Evolutionary conservation across 2,888 invertebrate species (phyloP), one percentile per base, ranked within the genome.

Genomic region (Schrankia costaestrigalis): DNA sequence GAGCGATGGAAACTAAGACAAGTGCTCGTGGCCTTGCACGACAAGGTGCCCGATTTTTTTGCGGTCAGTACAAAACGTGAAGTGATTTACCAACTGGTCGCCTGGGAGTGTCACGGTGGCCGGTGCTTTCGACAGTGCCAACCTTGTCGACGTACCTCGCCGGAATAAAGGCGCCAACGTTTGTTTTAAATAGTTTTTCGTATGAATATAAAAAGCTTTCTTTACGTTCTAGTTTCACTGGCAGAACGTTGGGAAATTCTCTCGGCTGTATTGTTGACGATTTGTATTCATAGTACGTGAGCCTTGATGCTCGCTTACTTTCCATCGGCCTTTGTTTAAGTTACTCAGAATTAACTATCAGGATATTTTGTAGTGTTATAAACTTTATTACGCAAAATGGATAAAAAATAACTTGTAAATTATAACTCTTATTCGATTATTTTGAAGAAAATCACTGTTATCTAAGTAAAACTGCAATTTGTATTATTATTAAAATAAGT

Each of bases 11-110:
- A 68, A 69, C 69, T 66, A 67, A 74, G 71, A 71, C 75, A 75
- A 70, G 68, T 37, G 56, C 54, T 43, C 51, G 45, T 56, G 80
- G 62, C 83, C 83, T 82, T 75, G 83, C 56, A 49, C 48, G 35
- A 70, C 81, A 71, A 80, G 78, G 78, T 78, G 81, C 74, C 67
- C 74, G 71, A 67, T 75, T 75, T 78, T 71, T 78, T 80, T 80
- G 81, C 78, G 80, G 81, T 78, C 76, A 71, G 46, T 51, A 58
- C 63, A 69, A 68, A 76, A 78, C 76, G 77, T 76, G 73, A 51
- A 71, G 61, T 68, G 76, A 73, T 79, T 78, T 65, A 75, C 73
- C 63, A 74, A 77, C 68, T 51, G 58, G 61, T 56, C 55, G 62
- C 49, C 56, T 63, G 64, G 67, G 63, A 70, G 66, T 68, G 73